Conservation (phyloP, 2,888 invertebrate species). For the Liopterus haemorrhoidalis region DNA sequence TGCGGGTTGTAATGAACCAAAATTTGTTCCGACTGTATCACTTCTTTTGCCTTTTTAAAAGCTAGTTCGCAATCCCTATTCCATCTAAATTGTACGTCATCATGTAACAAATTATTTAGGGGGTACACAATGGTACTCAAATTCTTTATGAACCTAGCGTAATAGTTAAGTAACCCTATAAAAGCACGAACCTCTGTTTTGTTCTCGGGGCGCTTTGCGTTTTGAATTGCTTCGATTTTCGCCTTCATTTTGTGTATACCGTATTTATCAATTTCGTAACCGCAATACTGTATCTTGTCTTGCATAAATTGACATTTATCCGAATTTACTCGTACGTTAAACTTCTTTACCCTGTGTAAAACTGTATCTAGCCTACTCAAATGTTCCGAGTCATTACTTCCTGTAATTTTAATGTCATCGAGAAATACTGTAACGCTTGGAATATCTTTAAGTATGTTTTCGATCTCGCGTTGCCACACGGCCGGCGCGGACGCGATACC, state of each 20-base stretch:
- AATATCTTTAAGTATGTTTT: slow-evolving; percentile 32
- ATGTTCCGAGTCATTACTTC: slow-evolving; percentile 30
- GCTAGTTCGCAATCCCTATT: slow-evolving; percentile 28
- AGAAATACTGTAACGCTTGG: too few relatives aligned
- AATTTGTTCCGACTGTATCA: slow-evolving; percentile 30
- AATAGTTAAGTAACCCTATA: slow-evolving; percentile 37
- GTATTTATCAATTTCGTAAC: slow-evolving; percentile 35
- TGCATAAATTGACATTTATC: slow-evolving; percentile 35
- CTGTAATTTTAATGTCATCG: slow-evolving; percentile 35
- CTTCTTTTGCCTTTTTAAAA: slow-evolving; percentile 33
- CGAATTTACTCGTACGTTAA: slow-evolving; percentile 33
- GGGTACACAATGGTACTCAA: slow-evolving; percentile 34
- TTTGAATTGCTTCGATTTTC: slow-evolving; percentile 37
- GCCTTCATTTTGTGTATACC: slow-evolving; percentile 36
- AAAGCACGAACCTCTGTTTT: slow-evolving; percentile 34
- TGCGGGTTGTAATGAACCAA: slow-evolving; percentile 34
- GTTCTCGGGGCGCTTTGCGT: slow-evolving; percentile 31
- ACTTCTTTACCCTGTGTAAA: slow-evolving; percentile 27
- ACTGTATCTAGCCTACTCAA: slow-evolving; percentile 31
- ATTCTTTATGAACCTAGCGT: slow-evolving; percentile 37
- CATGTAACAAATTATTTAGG: slow-evolving; percentile 33
- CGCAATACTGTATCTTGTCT: slow-evolving; percentile 35
- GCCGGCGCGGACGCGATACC: slow-evolving; percentile 38
- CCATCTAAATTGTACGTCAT: slow-evolving; percentile 33
- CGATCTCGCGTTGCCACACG: slow-evolving; percentile 37